Evolutionary conservation across 1,140 invertebrate genomes (phyloP), one percentile per base, ranked within the genome.

Genomic region (Andrena cerasifolii): DNA sequence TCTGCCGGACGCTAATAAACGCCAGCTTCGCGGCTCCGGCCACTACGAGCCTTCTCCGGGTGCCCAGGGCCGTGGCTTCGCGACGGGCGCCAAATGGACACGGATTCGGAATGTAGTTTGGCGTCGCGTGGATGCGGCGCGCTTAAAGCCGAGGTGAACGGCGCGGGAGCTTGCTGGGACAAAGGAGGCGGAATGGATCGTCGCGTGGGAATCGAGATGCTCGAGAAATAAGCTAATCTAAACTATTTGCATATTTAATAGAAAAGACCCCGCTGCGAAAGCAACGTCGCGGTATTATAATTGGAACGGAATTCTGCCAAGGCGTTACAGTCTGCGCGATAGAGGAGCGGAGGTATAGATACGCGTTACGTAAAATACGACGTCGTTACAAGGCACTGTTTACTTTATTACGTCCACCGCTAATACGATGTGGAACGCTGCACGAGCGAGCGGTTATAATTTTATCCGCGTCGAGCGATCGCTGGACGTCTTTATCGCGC

Each of bases 1-100:
- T 83, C 70, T 79, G 68, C 59, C 49, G 62, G 61, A 78, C 79
- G 85, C 86, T 90, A 88, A 90, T 89, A 90, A 90, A 89, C 85
- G 88, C 86, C 88, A 83, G 84, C 75, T 86, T 84, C 78, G 87
- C 82, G 66, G 76, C 85, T 82, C 66, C 62, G 73, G 75, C 74
- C 72, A 56, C 66, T 63, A 81, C 49, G 66, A 67, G 53, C 24
- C 65, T 47, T 8, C 66, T 45, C 43, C 26, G n/a, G 33, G 51
- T 10, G 45, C 3, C 70, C 80, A 81, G 79, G 72, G 66, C 31
- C 73, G 80, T 82, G 54, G 26, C 56, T 14, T 43, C 53, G 63
- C 36, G 54, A n/a, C 14, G 36, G 24, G 40, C 33, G 61, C 47
- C 58, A 49, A 14, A 2, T 28, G 53, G 26, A 56, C 4, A 26